Evolutionary conservation across 2,888 invertebrate species (phyloP).

Genomic region (Erynnis tages): DNA sequence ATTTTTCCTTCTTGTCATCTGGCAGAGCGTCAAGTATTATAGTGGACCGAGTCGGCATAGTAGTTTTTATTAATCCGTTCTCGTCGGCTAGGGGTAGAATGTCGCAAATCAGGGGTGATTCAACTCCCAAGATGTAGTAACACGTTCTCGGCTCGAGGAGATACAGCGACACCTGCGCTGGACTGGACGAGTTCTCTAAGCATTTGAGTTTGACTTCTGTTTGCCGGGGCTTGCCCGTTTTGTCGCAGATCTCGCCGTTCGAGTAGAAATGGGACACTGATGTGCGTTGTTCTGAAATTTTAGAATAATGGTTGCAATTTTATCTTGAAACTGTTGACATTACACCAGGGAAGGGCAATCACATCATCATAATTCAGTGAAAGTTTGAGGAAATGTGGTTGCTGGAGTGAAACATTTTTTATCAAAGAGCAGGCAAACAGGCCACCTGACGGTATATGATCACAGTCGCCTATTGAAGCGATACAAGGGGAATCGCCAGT

Average conservation of each 20-base stretch:
- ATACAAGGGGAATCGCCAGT: too few relatives aligned
- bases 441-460: too few relatives aligned
- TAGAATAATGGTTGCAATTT: neutral
- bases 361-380: too few relatives aligned
- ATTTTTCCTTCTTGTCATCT: constrained; percentile 23
- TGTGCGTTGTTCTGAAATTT: constrained; percentile 77
- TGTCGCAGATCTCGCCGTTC: constrained; percentile 92
- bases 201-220: constrained; percentile 94
- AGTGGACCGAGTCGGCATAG: constrained; percentile 39
- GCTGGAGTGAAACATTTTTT: too few relatives aligned
- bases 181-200: constrained; percentile 84
- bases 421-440: too few relatives aligned
- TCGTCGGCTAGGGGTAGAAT: constrained; percentile 91
- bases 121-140: constrained; percentile 96
- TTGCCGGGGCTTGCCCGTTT: constrained; percentile 88
- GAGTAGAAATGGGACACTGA: constrained; percentile 94
- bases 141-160: constrained; percentile 95
- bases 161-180: constrained; percentile 92
- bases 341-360: too few relatives aligned
- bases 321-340: too few relatives aligned
- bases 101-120: constrained; percentile 94
- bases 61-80: constrained; percentile 83
- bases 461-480: too few relatives aligned
- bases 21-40: neutral
- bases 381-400: too few relatives aligned